Evolutionary conservation across 2,113 vertebrate species (phyloP), one percentile per base, ranked within the genome.

Genomic region (Gnathochromis pfefferi): DNA sequence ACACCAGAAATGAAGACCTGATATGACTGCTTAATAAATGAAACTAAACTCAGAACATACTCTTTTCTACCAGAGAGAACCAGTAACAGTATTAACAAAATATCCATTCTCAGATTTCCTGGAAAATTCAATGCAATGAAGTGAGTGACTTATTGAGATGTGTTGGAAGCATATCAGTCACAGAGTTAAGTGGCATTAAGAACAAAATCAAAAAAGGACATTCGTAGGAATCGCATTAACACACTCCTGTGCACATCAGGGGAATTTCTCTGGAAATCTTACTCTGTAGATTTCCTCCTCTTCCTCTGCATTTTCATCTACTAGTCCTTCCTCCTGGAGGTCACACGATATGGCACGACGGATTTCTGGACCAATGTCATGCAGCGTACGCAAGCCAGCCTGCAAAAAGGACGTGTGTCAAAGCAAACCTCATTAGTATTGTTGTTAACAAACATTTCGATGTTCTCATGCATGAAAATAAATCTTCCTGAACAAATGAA

Each of bases 281-380:
- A 99, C 99, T 97, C 98, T 97, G 95, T 97, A 98, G 84, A 98
- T 97, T 91, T 98, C 97, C 89, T 99, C 98, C 58, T 98, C 98
- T 85, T 98, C 98, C 40, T 98, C 98, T 73, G 93, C 96, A 89
- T 97, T 97, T 83, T 95, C 94, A 88, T 98, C 97, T 40, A 99
- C 97, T 3, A 98, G 97, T 84, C 98, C 98, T 88, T 98, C 98
- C 85, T 99, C 98, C 96, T 99, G 98, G 88, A 99, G 97, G 96
- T 99, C 99, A 97, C 99, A 99, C 65, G 99, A 99, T 96, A 99
- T 99, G 93, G 98, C 99, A 91, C 99, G 96, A 82, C 98, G 97
- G 93, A 99, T 99, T 97, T 99, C 99, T 87, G 99, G 99, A 88
- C 99, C 99, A 88, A 99, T 99, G 94, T 99, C 99, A 93, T 99